These are phyloP conservation scores for Latrodectus elegans DNA, from an alignment of 2,888 invertebrate genomes.

Conservation along the genomic window DNA sequence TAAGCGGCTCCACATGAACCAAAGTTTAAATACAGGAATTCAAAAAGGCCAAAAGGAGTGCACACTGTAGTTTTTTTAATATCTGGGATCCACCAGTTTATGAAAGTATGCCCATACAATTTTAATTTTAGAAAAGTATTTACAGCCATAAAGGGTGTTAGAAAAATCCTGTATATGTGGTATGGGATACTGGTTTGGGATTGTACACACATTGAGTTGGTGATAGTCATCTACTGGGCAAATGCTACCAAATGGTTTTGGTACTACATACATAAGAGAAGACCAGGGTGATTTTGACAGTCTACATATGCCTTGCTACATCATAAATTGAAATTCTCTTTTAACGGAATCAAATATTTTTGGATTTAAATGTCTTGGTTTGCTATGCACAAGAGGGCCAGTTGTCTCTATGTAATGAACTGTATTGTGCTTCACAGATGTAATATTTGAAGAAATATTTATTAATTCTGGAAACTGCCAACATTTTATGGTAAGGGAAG, in stretches of 20 bases:
- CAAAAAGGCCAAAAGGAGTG: not conserved
- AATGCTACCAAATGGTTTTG: constrained; percentile 1
- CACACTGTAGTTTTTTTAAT: constrained; percentile 7
- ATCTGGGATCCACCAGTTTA: constrained; percentile 9
- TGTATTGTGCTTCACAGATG: not conserved
- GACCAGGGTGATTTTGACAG: not conserved
- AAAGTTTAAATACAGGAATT: constrained; percentile 7
- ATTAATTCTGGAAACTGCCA: constrained; percentile 9
- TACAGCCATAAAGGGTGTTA: not conserved
- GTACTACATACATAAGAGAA: not conserved
- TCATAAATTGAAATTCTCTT: constrained; percentile 4
- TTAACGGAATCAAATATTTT: not conserved
- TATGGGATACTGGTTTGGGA: not conserved
- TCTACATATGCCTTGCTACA: not conserved
- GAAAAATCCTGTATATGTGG: constrained; percentile 8
- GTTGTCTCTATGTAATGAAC: constrained; percentile 17
- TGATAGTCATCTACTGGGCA: not conserved
- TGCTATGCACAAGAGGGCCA: not conserved
- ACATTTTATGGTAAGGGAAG: constrained; percentile 8
- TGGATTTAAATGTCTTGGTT: not conserved
- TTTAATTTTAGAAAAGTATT: constrained; percentile 30
- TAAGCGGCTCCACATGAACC: not conserved
- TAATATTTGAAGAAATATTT: not conserved
- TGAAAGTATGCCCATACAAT: constrained; percentile 8
- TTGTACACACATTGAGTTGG: not conserved